A percentile compares a stretch with the other conserved stretches of the same genome.
phyloP scores from a whole-genome alignment of 2,888 invertebrate species.

The Drosophila conformis region DNA sequence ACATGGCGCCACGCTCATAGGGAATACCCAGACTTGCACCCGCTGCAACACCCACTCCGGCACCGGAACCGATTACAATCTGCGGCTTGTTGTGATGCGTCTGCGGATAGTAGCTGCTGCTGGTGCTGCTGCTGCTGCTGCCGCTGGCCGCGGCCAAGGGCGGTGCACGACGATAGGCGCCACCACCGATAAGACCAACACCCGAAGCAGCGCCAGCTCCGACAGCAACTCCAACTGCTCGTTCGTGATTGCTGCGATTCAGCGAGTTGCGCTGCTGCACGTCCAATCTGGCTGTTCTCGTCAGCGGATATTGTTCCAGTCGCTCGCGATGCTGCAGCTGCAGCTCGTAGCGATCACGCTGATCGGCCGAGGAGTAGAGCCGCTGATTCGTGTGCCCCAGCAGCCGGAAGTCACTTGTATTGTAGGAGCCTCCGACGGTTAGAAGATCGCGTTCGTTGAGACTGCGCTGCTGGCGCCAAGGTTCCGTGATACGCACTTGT shows the following conservation, averaged over 20 bases:
- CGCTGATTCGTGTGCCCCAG: conserved; percentile 80
- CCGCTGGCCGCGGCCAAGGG: conserved; percentile 73
- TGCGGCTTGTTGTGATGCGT: conserved; percentile 82
- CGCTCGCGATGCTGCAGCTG: conserved; percentile 83
- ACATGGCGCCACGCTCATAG: conserved; percentile 74
- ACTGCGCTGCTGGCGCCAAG: conserved; percentile 83
- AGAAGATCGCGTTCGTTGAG: conserved; percentile 83
- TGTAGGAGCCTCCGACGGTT: conserved; percentile 73
- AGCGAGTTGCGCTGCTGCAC: conserved; percentile 84
- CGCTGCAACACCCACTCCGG: conserved; percentile 47
- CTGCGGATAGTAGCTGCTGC: conserved; percentile 76
- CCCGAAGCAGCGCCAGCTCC: conserved; percentile 20
- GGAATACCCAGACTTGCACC: conserved; percentile 53
- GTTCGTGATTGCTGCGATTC: conserved; percentile 86
- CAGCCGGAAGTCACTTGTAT: conserved; percentile 75
- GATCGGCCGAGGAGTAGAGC: conserved; percentile 82
- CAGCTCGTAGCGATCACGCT: conserved; percentile 82
- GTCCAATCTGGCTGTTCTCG: conserved; percentile 84
- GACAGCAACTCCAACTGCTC: conserved; percentile 54
- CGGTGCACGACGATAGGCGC: conserved; percentile 71
- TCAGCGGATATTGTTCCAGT: conserved; percentile 81
- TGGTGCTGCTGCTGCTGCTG: conserved; percentile 82
- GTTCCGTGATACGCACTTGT: conserved; percentile 78
- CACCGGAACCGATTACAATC: conserved; percentile 82
- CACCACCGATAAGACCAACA: conserved; percentile 49